Evolutionary conservation across 2,888 invertebrate species (phyloP), one percentile per base, ranked within the genome.

Genomic region (Teleogryllus oceanicus): DNA sequence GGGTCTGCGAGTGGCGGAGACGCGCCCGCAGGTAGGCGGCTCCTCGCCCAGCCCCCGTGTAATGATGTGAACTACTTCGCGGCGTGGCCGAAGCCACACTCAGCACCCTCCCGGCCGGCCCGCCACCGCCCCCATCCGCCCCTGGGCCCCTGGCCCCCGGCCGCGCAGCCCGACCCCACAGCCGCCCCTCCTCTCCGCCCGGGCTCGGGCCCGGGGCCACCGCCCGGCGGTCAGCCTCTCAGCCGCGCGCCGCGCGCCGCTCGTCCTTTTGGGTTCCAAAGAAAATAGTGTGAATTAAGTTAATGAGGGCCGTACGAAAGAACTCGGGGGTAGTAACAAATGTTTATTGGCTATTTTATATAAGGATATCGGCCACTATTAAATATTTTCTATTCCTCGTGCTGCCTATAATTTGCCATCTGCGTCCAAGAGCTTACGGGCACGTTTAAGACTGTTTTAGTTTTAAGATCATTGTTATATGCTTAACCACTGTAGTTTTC

Each of bases 251-350:
- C 62, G 13, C 62, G 13, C 62, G 4, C 62, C 62, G 13, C n/a
- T 62, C 62, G 13, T 62, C 62, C 62, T 62, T 62, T 62, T 62
- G 62, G 11, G 62, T 62, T 62, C 62, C 62, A 62, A 62, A 62
- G 62, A 62, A 62, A 62, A 62, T 62, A 62, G 62, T 62, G 62
- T 62, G 62, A 62, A 62, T 62, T 62, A 62, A 62, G 62, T 62
- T 62, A 62, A 62, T 62, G 62, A 62, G 62, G 62, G 62, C 13
- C 62, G 62, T 62, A 62, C 16, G 37, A 62, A 62, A 62, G 62
- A 62, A 62, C 62, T 62, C n/a, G 16, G 16, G n/a, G 62, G 62
- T 62, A 62, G 62, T 62, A 62, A 62, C 62, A 62, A 62, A 62
- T 62, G 62, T 62, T 62, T 62, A 62, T 62, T 62, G 62, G 62